Percentiles rank a stretch among this genome's conserved stretches.
Conservation (phyloP, 2,888 invertebrate genomes). For the Cerastis rubricosa region DNA sequence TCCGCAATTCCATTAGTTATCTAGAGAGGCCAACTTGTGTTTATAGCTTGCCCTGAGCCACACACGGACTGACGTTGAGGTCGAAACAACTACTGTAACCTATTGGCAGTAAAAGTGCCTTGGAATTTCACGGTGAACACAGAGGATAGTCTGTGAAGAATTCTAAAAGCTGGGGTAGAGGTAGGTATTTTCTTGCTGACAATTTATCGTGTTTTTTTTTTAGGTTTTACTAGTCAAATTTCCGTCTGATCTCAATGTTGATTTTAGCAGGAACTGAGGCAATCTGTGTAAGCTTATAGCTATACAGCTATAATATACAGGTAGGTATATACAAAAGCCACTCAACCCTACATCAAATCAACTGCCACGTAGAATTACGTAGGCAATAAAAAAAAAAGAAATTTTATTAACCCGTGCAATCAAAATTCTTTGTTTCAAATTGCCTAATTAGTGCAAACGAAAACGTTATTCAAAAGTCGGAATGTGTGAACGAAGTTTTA, state of each 20-base stretch:
- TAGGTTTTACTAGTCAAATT: neutral
- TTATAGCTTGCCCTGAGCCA: constrained; percentile 64
- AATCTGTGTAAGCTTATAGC: neutral
- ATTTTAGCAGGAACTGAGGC: neutral
- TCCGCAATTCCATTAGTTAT: constrained; percentile 78
- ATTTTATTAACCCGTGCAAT: constrained; percentile 66
- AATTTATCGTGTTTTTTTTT: neutral
- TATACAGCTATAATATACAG: too few relatives aligned
- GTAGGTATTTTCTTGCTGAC: neutral
- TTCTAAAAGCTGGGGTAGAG: neutral
- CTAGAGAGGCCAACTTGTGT: constrained; percentile 67
- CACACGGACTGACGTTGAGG: constrained; percentile 25
- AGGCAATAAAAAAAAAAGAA: constrained; percentile 59
- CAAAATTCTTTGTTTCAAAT: constrained; percentile 74
- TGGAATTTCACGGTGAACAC: constrained; percentile 29
- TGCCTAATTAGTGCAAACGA: constrained; percentile 73
- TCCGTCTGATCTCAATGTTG: neutral
- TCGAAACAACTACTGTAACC: constrained; percentile 51
- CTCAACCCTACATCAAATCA: constrained; percentile 9
- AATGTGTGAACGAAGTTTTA: constrained; percentile 64
- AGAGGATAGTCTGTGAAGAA: neutral
- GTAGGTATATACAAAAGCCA: constrained; percentile 5
- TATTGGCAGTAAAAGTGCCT: constrained; percentile 39
- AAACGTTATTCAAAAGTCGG: constrained; percentile 63
- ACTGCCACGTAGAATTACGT: constrained; percentile 31